Conservation (phyloP, 2,888 invertebrate species). For the Chymomyza caudatula region DNA sequence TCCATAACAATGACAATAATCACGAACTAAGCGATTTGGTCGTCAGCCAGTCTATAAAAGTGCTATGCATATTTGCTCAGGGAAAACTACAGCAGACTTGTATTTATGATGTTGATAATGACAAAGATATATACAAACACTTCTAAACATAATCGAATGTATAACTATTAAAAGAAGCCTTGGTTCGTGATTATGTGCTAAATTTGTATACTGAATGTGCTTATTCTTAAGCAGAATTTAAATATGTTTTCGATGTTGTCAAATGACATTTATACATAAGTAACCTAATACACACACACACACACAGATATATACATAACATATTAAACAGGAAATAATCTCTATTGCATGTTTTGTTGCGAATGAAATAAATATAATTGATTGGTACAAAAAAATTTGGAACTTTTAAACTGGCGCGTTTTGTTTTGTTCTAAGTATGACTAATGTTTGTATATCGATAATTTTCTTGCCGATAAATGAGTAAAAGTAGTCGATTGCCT, state of each 20-base stretch:
- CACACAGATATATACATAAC: constrained; percentile 2
- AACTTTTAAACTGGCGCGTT: background rate
- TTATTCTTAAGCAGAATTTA: constrained; percentile 20
- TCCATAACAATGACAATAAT: background rate
- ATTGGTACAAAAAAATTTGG: background rate
- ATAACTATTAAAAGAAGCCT: background rate
- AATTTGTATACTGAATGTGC: constrained; percentile 14
- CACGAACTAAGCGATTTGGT: background rate
- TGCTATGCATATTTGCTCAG: background rate
- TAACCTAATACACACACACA: too few species aligned
- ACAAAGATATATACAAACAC: too few species aligned
- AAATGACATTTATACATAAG: constrained; percentile 33
- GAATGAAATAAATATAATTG: constrained; percentile 16
- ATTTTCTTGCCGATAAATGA: background rate
- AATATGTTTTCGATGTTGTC: constrained; percentile 2
- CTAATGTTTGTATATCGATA: background rate
- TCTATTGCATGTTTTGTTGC: constrained; percentile 18
- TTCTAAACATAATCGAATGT: background rate
- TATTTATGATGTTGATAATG: constrained; percentile 10
- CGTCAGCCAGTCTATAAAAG: background rate
- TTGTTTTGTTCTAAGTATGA: background rate
- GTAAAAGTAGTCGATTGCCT: background rate
- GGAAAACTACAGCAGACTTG: background rate
- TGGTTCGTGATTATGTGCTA: background rate
- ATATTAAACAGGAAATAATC: background rate